Base-by-base conservation (phyloP, 2,888 invertebrate genomes). In the Schrankia costaestrigalis region DNA sequence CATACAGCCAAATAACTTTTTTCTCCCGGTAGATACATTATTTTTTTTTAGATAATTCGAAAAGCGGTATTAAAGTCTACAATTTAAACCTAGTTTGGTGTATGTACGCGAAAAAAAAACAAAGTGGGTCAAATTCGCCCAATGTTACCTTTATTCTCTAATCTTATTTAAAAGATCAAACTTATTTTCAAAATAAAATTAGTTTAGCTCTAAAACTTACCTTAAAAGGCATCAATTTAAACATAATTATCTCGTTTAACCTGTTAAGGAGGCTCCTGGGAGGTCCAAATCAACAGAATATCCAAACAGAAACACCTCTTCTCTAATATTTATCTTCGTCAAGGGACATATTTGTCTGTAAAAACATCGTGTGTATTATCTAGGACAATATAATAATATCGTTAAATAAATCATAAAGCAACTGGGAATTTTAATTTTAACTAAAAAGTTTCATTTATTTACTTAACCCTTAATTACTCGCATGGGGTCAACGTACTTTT, bases 231-330 rank as follows among this genome's bases (percentile, higher is more conserved):
- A 52, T 43, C 52, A 52, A 47, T 52, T 52, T 37, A 37, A 55
- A 46, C 25, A 34, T 45, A 47, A 58, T 56, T 56, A 56, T 50
- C 47, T 45, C 37, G 25, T 41, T 51, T 56, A 56, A 48, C 59
- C 56, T 58, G 53, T 40, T 46, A 52, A 46, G 34, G 37, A 40
- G 34, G 29, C 56, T 26, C 53, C 3, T 1, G 56, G 30, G 59
- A 24, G 18, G 35, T 6, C 29, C 41, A 52, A 49, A 59, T 59
- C 56, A 56, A 56, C 56, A 51, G 52, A 45, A 48, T 45, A 45
- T 36, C 38, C 35, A 34, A 44, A 49, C 38, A 41, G 26, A 26
- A 39, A n/a, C 12, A 18, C n/a, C 27, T 18, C 15, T 24, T n/a
- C 7, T 17, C 17, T 39, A 24, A 31, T 27, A 35, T 37, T 41